Base-by-base conservation (phyloP, 2,113 vertebrate genomes). In the Psilopsiagon aurifrons region DNA sequence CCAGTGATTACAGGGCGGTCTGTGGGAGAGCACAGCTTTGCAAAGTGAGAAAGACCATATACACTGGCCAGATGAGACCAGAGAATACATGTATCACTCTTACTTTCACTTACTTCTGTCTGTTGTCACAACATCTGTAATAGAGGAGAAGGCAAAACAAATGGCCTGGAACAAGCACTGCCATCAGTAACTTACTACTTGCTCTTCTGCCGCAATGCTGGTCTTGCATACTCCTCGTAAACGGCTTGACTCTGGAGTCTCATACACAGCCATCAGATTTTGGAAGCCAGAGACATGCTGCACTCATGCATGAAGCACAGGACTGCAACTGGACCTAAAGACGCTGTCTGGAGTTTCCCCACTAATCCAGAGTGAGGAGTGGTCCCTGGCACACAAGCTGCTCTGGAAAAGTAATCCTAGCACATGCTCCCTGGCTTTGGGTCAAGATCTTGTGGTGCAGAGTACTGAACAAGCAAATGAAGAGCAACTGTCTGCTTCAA, bases 321-420 rank as follows among this genome's bases (percentile, higher is more conserved):
- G 49, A 87, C 41, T 51, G 29, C 44, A 51, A 6, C 39, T 29
- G 35, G 39, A 41, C 41, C 18, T 92, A 41, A 47, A 41, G 59
- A 47, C 4, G 5, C 46, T 29, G 41, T 24, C 13, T 73, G 46
- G 31, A 79, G 54, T 9, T 4, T 68, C 13, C 41, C 23, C 35
- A 19, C 16, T 69, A 75, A 80, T 27, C 31, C 54, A 23, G 35
- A 0, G 0, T 0, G 3, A 17, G 24, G 43, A 46, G 47, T 17
- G 17, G 49, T 51, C 37, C 43, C 49, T n/a, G 37, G 57, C 47
- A 69, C 47, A 31, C 3, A 0, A 54, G 24, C 23, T 69, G 19
- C 27, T 63, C 41, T 49, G 35, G 54, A 18, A 74, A 49, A 47
- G 60, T 54, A 60, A 55, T n/a, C 37, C 41, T 60, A n/a, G 66